These are phyloP conservation scores for Eudemis profundana DNA, from an alignment of 2,888 invertebrate species.

Conservation along the genomic window DNA sequence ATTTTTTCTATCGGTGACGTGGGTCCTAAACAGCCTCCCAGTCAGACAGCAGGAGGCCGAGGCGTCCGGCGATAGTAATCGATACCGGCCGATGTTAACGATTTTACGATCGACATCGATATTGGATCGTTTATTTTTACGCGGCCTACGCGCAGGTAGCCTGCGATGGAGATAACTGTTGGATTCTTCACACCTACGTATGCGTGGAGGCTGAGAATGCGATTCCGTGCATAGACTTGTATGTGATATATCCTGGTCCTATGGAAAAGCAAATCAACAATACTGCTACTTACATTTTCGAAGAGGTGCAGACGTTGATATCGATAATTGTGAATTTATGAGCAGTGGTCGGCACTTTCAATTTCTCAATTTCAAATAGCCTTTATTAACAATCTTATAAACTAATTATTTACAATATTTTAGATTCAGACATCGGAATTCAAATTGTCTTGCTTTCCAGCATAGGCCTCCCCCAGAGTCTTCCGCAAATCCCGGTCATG, in stretches of 20 bases:
- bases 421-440: no score
- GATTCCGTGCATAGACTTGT: constrained; percentile 17
- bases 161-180: constrained; percentile 28
- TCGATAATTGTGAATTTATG: no score
- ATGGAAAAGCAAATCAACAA: no score
- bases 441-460: no score
- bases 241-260: not conserved
- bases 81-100: constrained; percentile 67
- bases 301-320: no score
- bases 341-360: no score
- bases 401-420: no score
- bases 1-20: constrained; percentile 21
- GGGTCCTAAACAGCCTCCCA: constrained; percentile 28
- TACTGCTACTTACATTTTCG: no score
- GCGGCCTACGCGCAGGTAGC: constrained; percentile 57
- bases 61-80: constrained; percentile 71
- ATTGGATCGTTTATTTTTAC: constrained; percentile 65
- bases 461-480: no score
- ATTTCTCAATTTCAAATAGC: no score
- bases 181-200: constrained; percentile 40
- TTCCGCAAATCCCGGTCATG: no score
- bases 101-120: constrained; percentile 54
- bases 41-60: constrained; percentile 67
- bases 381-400: no score
- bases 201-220: constrained; percentile 19